Evolutionary conservation across 2,113 vertebrate species (phyloP).

Genomic region (Xiphophorus hellerii): DNA sequence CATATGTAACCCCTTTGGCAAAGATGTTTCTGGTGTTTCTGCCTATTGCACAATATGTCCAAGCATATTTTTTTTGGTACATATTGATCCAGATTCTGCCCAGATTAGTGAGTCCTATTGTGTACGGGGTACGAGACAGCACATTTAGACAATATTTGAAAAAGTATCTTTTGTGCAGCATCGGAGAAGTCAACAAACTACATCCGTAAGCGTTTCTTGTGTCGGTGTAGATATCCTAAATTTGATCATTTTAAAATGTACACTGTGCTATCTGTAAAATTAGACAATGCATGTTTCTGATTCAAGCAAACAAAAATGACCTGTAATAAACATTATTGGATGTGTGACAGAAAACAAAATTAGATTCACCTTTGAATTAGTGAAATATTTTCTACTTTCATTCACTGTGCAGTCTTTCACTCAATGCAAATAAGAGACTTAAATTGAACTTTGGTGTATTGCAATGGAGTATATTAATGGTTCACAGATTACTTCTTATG

Average conservation of each 20-base stretch:
- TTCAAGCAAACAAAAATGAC: background rate
- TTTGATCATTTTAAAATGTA: background rate
- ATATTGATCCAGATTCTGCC: constrained; percentile 59
- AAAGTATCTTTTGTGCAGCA: background rate
- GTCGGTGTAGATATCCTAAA: too few relatives aligned
- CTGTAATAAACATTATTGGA: background rate
- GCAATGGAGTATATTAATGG: background rate
- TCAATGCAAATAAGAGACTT: background rate
- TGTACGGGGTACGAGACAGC: constrained; percentile 73
- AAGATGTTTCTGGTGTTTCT: background rate
- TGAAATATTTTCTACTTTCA: background rate
- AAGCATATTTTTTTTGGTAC: background rate
- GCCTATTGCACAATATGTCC: background rate
- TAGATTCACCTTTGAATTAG: background rate
- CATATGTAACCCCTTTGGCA: constrained; percentile 25
- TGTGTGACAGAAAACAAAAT: background rate
- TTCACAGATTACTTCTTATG: background rate
- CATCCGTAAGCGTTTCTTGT: too few relatives aligned
- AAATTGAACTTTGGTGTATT: background rate
- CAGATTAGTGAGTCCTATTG: constrained; percentile 63
- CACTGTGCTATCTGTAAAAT: background rate
- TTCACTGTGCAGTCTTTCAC: background rate
- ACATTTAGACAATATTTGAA: constrained; percentile 60
- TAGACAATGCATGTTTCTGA: too few relatives aligned
- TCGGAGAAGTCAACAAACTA: background rate